phyloP scores from a whole-genome alignment of 2,113 vertebrate genomes.

The Phyllostomus discolor region DNA sequence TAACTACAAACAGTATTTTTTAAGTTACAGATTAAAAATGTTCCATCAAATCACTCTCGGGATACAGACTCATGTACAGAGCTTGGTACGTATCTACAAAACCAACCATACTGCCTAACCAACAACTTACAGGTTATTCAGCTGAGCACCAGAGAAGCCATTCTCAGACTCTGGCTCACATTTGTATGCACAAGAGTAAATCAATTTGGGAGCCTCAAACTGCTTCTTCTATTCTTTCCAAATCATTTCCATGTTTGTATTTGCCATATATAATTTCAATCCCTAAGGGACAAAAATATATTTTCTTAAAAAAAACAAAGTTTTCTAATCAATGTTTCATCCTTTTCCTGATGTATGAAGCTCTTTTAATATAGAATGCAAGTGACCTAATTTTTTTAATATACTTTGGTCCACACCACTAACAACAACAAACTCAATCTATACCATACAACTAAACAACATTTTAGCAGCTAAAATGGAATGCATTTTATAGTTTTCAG shows the following conservation, averaged over 20 bases:
- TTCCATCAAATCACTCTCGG: background rate
- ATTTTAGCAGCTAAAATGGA: background rate
- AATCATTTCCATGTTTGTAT: background rate
- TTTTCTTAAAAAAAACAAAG: background rate
- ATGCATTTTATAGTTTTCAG: background rate
- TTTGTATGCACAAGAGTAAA: background rate
- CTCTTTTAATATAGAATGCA: background rate
- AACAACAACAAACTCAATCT: background rate
- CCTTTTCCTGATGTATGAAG: background rate
- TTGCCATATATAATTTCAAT: background rate
- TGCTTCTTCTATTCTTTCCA: background rate
- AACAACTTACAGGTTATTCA: background rate
- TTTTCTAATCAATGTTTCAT: conserved; percentile 5
- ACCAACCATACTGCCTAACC: background rate
- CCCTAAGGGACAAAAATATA: background rate
- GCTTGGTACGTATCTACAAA: background rate
- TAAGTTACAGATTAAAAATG: background rate
- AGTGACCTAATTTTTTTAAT: background rate
- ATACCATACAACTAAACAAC: background rate
- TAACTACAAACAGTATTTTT: background rate
- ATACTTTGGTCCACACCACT: background rate
- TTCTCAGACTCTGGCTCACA: background rate
- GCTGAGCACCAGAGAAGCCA: background rate
- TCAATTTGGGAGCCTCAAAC: background rate
- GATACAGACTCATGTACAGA: background rate